Evolutionary conservation across 2,113 vertebrate species (phyloP).

Genomic region (Mola mola): DNA sequence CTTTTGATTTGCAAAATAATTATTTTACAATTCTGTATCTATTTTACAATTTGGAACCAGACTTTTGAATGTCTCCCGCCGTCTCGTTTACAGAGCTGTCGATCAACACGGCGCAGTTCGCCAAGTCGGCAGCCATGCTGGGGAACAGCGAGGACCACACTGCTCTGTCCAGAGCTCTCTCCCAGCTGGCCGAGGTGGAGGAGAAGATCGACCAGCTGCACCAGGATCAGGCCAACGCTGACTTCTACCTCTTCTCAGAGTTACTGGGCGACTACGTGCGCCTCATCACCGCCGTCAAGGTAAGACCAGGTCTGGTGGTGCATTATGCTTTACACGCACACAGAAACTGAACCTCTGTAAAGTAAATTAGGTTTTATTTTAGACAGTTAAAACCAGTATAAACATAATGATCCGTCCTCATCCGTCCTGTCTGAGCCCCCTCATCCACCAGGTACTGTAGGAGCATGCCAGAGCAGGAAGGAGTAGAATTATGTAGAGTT

Average conservation of each 20-base stretch:
- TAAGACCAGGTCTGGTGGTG: conserved; percentile 41
- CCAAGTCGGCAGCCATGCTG: conserved; percentile 97
- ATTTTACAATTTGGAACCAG: too few species aligned
- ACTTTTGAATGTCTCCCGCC: neutral
- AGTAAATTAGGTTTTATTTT: too few species aligned
- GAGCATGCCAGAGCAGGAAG: too few species aligned
- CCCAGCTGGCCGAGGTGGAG: conserved; percentile 98
- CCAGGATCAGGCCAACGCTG: conserved; percentile 95
- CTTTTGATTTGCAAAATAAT: too few species aligned
- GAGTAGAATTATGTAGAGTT: too few species aligned
- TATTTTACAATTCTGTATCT: too few species aligned
- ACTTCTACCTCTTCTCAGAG: conserved; percentile 96
- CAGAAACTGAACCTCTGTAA: neutral
- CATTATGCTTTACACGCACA: too few species aligned
- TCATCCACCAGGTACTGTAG: too few species aligned
- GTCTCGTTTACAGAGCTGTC: conserved; percentile 87
- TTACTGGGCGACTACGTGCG: conserved; percentile 96
- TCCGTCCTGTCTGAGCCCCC: too few species aligned
- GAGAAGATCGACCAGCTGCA: conserved; percentile 98
- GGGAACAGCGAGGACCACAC: conserved; percentile 99
- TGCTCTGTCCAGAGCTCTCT: conserved; percentile 93
- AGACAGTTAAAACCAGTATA: too few species aligned
- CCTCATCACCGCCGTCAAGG: conserved; percentile 94
- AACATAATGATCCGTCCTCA: too few species aligned
- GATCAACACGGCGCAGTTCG: conserved; percentile 93